A percentile compares a stretch with the other conserved stretches of the same genome.
Conservation (phyloP, 2,113 vertebrate species). For the Malurus melanocephalus region DNA sequence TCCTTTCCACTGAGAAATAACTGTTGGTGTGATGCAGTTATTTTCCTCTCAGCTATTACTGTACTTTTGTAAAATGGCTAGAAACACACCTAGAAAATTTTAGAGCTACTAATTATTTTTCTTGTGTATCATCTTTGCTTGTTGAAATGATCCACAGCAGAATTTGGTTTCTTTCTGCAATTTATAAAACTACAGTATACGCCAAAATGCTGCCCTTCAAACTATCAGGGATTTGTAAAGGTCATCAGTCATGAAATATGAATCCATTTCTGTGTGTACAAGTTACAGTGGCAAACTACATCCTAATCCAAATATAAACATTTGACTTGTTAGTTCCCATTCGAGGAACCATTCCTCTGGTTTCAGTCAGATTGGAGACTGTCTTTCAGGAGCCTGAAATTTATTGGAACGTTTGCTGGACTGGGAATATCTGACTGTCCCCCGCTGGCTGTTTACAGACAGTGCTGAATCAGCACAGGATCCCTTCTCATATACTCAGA, state of each 20-base stretch:
- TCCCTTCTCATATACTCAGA: neutral
- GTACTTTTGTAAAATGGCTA: constrained; percentile 15
- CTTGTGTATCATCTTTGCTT: neutral
- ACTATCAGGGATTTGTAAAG: constrained; percentile 24
- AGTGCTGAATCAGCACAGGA: neutral
- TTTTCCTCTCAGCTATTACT: constrained; percentile 55
- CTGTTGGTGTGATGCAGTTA: constrained; percentile 71
- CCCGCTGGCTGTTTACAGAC: rapidly evolving
- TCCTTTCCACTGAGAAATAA: constrained; percentile 75
- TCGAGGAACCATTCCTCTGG: neutral
- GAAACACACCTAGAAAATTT: constrained; percentile 29
- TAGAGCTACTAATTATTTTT: constrained; percentile 38
- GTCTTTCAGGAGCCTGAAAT: neutral
- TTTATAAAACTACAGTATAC: neutral
- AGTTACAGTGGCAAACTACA: constrained; percentile 25
- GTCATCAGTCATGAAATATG: constrained; percentile 40
- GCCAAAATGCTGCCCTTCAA: neutral
- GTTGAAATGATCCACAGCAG: constrained; percentile 1
- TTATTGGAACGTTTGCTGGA: neutral
- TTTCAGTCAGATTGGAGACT: neutral
- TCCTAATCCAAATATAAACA: constrained; percentile 34
- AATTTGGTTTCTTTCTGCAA: neutral
- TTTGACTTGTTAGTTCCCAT: neutral
- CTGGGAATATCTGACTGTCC: neutral
- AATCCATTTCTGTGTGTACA: constrained; percentile 17